Evolutionary conservation across 2,797 vertebrate species (phyloP), one percentile per base, ranked within the genome.

Genomic region (Orestias chungarensis): DNA sequence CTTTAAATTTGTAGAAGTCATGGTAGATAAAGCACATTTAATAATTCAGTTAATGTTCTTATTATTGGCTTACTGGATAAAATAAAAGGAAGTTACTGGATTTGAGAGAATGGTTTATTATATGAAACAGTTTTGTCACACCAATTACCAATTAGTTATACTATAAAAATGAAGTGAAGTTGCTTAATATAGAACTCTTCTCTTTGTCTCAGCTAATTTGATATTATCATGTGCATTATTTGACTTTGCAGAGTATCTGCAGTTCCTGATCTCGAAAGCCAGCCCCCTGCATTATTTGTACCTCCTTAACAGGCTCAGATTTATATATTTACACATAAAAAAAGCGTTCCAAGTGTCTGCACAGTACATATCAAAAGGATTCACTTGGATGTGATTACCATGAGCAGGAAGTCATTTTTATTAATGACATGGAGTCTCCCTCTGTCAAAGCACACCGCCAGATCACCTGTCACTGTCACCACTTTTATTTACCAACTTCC

Each of bases 341-440:
- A 70, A 54, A 43, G 18, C 49, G 57, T 68, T 80, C 83, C 43
- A 38, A 27, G 83, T 75, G 84, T 78, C 80, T 86, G 71, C 70
- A 61, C 66, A 65, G 35, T 75, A 76, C 54, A 87, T 46, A 85
- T 85, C 74, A 78, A 88, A 86, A 84, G 59, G 76, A 90, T 91
- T 87, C 76, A 82, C 88, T 88, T 87, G 82, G 81, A 83, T 87
- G 70, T 84, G 76, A 93, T 91, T 91, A 87, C 75, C 66, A 62
- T 76, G 78, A 75, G 76, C 73, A 12, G 54, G 68, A 77, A 80
- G 74, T 86, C 68, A 23, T 85, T 64, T 73, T 90, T 88, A 89
- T 91, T 89, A 89, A 89, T 87, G 87, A 90, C 84, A 81, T 35
- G 38, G 47, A 75, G 66, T 73, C 78, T 68, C 77, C 79, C 68